Evolutionary conservation across 2,797 vertebrate genomes (phyloP).

Genomic region (Cirrhinus molitorella): DNA sequence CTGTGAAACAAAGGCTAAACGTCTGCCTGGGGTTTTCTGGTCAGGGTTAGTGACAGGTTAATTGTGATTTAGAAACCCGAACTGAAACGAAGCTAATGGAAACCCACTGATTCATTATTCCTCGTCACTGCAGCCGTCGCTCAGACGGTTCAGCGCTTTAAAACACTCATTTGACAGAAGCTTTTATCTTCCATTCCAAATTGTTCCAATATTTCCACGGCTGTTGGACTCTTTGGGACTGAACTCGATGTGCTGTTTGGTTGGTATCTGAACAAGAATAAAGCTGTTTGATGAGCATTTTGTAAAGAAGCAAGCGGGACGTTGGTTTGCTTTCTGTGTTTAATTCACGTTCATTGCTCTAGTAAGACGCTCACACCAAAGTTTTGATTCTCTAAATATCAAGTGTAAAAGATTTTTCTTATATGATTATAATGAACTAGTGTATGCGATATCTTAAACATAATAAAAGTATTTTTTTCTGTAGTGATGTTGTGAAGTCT

Average conservation of each 20-base stretch:
- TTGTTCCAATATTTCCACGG: constrained; percentile 54
- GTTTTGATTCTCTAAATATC: constrained; percentile 40
- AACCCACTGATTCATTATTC: neutral
- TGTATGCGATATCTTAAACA: constrained; percentile 41
- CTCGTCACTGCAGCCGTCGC: neutral
- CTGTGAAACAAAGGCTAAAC: neutral
- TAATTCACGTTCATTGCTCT: constrained; percentile 30
- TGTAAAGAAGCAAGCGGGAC: constrained; percentile 25
- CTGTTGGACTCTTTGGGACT: constrained; percentile 16
- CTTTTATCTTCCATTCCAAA: constrained; percentile 4
- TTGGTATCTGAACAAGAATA: constrained; percentile 26
- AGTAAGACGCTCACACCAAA: constrained; percentile 54
- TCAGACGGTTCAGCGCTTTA: neutral
- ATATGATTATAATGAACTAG: constrained; percentile 40
- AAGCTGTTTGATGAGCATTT: constrained; percentile 30
- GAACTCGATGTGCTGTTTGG: neutral
- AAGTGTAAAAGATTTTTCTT: constrained; percentile 43
- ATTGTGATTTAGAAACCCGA: neutral
- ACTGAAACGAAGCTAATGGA: neutral
- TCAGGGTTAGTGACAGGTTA: neutral
- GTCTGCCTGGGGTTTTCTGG: neutral
- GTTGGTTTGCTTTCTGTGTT: constrained; percentile 19
- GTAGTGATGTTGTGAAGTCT: constrained; percentile 47
- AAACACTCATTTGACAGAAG: neutral
- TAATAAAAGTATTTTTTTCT: constrained; percentile 60